Percentiles rank a stretch among this genome's conserved stretches.
Evolutionary conservation across 2,888 invertebrate genomes (phyloP).

Genomic region (Lycaena phlaeas): DNA sequence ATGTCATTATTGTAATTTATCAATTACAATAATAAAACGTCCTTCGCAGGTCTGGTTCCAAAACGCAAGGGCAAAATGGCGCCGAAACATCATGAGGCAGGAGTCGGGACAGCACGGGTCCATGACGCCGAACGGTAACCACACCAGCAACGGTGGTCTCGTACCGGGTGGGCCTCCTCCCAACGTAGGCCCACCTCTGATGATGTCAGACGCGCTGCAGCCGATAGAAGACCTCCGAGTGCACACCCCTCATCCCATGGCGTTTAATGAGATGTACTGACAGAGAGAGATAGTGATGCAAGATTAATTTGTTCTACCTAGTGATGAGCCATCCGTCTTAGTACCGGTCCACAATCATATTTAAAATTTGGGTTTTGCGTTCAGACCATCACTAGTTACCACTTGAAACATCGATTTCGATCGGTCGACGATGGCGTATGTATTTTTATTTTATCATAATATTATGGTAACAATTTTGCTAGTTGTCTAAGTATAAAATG

Average conservation of each 20-base stretch:
- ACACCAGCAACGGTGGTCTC: constrained; percentile 33
- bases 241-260: constrained; percentile 50
- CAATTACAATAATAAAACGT: no score
- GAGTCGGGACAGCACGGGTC: constrained; percentile 59
- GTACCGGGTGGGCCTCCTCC: constrained; percentile 27
- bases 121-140: constrained; percentile 33
- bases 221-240: constrained; percentile 53
- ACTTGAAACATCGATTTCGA: no score
- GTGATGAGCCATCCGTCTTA: no score
- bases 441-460: no score
- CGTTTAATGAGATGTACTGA: constrained; percentile 57
- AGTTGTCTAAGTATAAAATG: no score
- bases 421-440: no score
- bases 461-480: no score
- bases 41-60: constrained; percentile 99
- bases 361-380: no score
- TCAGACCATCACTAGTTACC: no score
- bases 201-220: constrained; percentile 43
- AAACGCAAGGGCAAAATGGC: constrained; percentile 98
- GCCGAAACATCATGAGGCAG: constrained; percentile 92
- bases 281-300: constrained; percentile 16
- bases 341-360: no score
- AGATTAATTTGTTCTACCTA: no score
- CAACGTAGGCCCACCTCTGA: constrained; percentile 32
- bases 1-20: no score